These are phyloP conservation scores for Aplodontia rufa DNA, from an alignment of 2,113 vertebrate species.

Conservation along the genomic window DNA sequence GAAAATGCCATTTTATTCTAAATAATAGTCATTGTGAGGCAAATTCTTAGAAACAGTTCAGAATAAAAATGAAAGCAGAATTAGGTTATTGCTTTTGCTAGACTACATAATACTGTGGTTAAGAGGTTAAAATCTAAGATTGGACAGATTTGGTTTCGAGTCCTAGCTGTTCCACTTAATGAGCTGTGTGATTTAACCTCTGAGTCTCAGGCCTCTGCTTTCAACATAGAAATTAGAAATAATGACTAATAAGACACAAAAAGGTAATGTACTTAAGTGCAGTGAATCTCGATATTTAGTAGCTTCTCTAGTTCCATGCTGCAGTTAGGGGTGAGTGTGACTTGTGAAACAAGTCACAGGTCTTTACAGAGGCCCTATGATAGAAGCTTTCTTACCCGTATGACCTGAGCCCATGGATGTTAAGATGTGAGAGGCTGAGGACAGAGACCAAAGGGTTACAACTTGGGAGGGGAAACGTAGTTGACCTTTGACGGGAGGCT, in stretches of 20 bases:
- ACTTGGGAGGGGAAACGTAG: background rate
- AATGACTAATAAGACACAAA: background rate
- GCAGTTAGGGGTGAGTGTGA: background rate
- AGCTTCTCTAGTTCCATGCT: background rate
- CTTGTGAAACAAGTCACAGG: background rate
- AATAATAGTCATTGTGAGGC: background rate
- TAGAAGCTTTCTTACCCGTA: background rate
- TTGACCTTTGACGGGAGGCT: background rate
- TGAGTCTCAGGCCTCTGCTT: background rate
- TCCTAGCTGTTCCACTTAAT: background rate
- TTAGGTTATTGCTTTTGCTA: constrained; percentile 16
- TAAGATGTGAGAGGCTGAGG: background rate
- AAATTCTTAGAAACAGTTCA: constrained; percentile 11
- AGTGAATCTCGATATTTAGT: no score
- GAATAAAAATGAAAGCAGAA: constrained; percentile 19
- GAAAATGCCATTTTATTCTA: constrained; percentile 20
- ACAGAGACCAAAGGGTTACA: background rate
- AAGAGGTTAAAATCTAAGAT: constrained; percentile 1
- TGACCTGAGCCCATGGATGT: background rate
- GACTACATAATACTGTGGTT: background rate
- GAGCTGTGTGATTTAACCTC: constrained; percentile 1
- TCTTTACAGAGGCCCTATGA: background rate
- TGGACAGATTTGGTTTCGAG: background rate
- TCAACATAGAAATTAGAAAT: constrained; percentile 1
- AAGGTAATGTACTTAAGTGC: background rate